Evolutionary conservation across 2,888 invertebrate species (phyloP), one percentile per base, ranked within the genome.

Genomic region (Leptura quadrifasciata): DNA sequence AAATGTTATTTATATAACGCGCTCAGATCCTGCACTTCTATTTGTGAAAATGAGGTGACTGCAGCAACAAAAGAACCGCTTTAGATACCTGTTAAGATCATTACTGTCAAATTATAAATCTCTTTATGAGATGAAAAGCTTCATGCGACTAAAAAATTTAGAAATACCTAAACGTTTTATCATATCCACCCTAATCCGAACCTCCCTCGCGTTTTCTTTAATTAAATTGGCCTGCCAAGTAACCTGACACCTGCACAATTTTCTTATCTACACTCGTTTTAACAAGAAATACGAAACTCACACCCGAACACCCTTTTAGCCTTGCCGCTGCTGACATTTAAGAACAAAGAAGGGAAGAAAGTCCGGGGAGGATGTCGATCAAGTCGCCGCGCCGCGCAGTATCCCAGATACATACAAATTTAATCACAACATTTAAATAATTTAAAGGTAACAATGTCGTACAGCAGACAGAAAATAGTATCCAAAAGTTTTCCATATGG

Each of bases 201-300:
- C 20, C 39, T 63, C 57, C 65, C 47, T 52, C 35, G 55, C 60
- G 21, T 21, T 63, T 55, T 27, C 58, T 63, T 58, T 74, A 74
- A 74, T 74, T 74, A 74, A 73, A 68, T 68, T 67, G 63, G 39
- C 20, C 27, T 21, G 47, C 60, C 31, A 54, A 69, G 69, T 55
- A 74, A 74, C 57, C 47, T n/a, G 65, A 74, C 61, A 74, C 74
- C 74, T 69, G 61, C 54, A 27, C 68, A 21, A 31, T 60, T 20
- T 74, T 68, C 74, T 74, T 74, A 67, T 74, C 74, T 35, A 27
- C 61, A 21, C 74, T 54, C 69, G 31, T 31, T 55, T 60, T 71
- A 71, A 61, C 63, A 68, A 74, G 61, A 17, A 74, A 68, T 61
- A 55, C 31, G 74, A 74, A 68, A 68, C 68, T 54, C 54, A 27